Percentiles rank a stretch among this genome's conserved stretches.
These are phyloP conservation scores for Tubiluchus corallicola DNA, from an alignment of 2,888 invertebrate genomes.

Conservation along the genomic window DNA sequence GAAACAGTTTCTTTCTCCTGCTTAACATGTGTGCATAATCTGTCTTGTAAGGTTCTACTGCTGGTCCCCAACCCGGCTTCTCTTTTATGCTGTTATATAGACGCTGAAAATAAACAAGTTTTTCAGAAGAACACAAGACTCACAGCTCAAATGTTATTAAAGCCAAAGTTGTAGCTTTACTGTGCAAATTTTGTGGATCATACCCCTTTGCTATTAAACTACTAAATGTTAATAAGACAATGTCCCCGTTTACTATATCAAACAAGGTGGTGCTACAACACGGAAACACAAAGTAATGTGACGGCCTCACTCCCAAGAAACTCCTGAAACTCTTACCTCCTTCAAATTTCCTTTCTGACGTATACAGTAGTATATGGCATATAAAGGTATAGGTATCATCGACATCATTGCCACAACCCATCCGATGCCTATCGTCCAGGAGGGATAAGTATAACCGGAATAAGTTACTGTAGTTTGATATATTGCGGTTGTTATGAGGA, in stretches of 20 bases:
- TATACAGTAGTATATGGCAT: neutral
- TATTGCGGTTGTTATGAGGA: neutral
- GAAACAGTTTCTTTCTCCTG: neutral
- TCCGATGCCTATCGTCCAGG: neutral
- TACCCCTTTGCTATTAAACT: too few relatives aligned
- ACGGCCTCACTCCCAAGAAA: too few relatives aligned
- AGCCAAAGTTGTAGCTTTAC: too few relatives aligned
- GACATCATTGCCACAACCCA: neutral
- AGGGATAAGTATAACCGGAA: neutral
- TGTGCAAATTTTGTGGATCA: too few relatives aligned
- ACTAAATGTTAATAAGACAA: too few relatives aligned
- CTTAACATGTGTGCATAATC: neutral
- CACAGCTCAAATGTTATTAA: too few relatives aligned
- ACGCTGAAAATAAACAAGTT: too few relatives aligned
- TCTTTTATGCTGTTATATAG: too few relatives aligned
- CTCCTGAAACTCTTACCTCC: neutral
- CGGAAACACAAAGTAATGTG: too few relatives aligned
- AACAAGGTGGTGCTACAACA: too few relatives aligned
- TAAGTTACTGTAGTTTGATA: neutral
- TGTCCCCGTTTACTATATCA: too few relatives aligned
- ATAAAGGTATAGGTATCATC: neutral
- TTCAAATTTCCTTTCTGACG: neutral
- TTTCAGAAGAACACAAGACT: too few relatives aligned
- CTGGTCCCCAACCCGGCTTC: neutral
- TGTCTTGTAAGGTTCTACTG: neutral